phyloP scores from a whole-genome alignment of 2,888 invertebrate species.

The Cybosia mesomella region DNA sequence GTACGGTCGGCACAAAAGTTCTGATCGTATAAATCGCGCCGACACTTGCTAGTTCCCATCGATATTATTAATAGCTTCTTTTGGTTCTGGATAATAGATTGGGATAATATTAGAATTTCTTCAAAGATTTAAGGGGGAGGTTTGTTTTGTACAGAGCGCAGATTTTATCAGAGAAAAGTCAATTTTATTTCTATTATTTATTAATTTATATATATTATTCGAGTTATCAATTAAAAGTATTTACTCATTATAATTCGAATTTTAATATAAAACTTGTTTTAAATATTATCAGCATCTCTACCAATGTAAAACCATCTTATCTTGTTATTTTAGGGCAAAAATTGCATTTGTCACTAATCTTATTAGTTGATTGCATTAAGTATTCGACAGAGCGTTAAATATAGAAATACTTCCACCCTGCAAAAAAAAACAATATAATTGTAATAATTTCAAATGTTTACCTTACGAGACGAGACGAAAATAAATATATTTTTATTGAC shows the following conservation, averaged over 20 bases:
- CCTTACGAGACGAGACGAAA: too few relatives aligned
- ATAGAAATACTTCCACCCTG: neutral
- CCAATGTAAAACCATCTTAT: neutral
- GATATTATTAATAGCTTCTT: constrained; percentile 75
- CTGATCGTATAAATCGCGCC: constrained; percentile 70
- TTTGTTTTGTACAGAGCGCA: neutral
- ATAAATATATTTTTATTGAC: too few relatives aligned
- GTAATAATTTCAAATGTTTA: too few relatives aligned
- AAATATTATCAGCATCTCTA: neutral
- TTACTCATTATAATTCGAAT: neutral
- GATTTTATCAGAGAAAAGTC: neutral
- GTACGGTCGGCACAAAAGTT: constrained; percentile 74
- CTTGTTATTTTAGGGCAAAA: neutral
- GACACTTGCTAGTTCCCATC: constrained; percentile 75
- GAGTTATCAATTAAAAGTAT: too few relatives aligned
- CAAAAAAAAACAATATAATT: neutral
- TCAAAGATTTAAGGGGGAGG: neutral
- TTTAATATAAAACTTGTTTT: neutral
- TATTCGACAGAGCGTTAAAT: neutral
- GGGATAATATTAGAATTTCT: constrained; percentile 26
- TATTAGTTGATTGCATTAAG: neutral
- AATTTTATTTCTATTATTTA: neutral
- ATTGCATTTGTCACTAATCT: neutral
- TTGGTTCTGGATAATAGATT: constrained; percentile 33
- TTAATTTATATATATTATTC: too few relatives aligned